These are phyloP conservation scores for Lasioglossum albipes DNA, from an alignment of 1,140 invertebrate genomes.

Conservation along the genomic window DNA sequence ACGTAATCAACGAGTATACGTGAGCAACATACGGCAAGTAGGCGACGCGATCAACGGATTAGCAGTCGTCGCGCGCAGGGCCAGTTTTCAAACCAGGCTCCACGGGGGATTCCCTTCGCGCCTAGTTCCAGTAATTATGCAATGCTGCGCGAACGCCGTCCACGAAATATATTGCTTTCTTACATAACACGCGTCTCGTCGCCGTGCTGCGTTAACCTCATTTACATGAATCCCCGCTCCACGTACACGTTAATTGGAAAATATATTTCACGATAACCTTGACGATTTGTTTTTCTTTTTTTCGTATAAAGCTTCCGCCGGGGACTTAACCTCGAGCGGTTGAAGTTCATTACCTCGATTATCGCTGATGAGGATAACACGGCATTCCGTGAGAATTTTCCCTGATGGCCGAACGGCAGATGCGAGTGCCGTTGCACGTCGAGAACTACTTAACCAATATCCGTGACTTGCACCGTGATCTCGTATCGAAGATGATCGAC, in stretches of 20 bases:
- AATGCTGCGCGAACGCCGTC: background rate
- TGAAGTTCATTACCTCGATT: background rate
- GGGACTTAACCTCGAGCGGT: no score
- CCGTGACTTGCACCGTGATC: background rate
- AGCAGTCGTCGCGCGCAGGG: conserved; percentile 2
- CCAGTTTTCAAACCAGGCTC: conserved; percentile 7
- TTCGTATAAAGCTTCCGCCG: no score
- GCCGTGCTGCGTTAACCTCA: background rate
- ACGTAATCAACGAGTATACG: conserved; percentile 34
- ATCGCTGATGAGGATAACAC: conserved; percentile 1
- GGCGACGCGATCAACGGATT: background rate
- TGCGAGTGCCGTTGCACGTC: background rate
- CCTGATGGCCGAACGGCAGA: background rate
- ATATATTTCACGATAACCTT: no score
- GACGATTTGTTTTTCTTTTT: no score
- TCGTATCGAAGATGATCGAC: background rate
- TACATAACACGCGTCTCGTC: background rate
- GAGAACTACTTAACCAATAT: conserved; percentile 21
- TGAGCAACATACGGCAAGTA: conserved; percentile 20
- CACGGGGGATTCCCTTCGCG: background rate
- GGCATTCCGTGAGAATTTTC: conserved; percentile 22
- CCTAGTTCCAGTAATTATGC: conserved; percentile 7
- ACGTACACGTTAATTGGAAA: no score
- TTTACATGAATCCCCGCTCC: background rate
- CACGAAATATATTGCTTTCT: background rate